A percentile compares a stretch with the other conserved stretches of the same genome.
phyloP scores from a whole-genome alignment of 2,888 invertebrate genomes.

The Leptinotarsa rubiginosa region DNA sequence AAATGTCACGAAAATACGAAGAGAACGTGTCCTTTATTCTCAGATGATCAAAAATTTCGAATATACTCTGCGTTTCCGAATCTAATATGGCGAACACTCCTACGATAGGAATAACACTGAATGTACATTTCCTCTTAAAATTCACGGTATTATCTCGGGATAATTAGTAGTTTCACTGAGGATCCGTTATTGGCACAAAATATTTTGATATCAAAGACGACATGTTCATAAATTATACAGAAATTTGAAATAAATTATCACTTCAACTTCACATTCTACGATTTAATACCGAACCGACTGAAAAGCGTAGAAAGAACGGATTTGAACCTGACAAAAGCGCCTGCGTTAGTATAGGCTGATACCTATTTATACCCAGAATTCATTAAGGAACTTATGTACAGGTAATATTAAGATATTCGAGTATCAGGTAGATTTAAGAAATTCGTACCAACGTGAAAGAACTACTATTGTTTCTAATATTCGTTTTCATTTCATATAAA shows the following conservation, averaged over 20 bases:
- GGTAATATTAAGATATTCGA: neutral
- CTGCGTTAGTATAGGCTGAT: neutral
- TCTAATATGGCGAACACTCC: conserved; percentile 10
- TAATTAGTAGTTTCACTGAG: neutral
- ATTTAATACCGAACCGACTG: neutral
- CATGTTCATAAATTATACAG: too few species aligned
- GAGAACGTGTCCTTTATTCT: neutral
- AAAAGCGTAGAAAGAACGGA: neutral
- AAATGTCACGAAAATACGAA: neutral
- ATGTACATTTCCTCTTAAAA: neutral
- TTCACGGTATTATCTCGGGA: neutral
- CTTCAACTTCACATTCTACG: neutral
- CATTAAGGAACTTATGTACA: neutral
- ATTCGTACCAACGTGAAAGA: neutral
- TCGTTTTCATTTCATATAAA: neutral
- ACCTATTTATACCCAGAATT: neutral
- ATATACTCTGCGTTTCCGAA: neutral
- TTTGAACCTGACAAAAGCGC: neutral
- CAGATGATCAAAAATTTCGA: conserved; percentile 7
- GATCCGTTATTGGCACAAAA: too few species aligned
- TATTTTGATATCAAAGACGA: too few species aligned
- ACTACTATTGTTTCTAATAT: neutral
- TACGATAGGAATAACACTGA: neutral
- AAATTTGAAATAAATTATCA: too few species aligned
- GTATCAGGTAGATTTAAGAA: neutral